Evolutionary conservation across 2,797 vertebrate genomes (phyloP).

Genomic region (Glossophaga mutica): DNA sequence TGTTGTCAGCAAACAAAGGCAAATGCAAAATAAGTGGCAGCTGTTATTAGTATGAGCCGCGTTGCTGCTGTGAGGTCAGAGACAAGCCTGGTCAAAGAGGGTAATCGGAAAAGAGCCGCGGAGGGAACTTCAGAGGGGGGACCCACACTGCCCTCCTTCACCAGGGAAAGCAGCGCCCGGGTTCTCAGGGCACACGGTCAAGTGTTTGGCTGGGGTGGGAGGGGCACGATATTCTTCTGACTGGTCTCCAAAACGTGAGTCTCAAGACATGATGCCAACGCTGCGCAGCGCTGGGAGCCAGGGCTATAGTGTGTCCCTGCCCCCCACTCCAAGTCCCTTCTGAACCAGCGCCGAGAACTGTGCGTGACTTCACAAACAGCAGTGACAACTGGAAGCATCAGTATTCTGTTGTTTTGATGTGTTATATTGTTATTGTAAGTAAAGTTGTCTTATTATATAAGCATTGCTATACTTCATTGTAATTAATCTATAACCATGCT

Average conservation of each 20-base stretch:
- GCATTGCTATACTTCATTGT: neutral
- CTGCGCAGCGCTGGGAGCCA: neutral
- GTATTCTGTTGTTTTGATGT: neutral
- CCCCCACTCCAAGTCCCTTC: neutral
- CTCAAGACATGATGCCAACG: neutral
- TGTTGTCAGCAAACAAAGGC: neutral
- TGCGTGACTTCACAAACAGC: neutral
- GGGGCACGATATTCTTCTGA: neutral
- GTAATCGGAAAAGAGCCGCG: neutral
- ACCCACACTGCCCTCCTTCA: neutral
- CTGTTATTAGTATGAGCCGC: neutral
- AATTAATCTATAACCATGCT: neutral
- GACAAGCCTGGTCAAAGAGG: neutral
- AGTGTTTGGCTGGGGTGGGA: neutral
- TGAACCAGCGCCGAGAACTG: neutral
- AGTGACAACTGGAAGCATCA: neutral
- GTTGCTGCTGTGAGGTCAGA: neutral
- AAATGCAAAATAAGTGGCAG: neutral
- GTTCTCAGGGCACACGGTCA: neutral
- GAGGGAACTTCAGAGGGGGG: neutral
- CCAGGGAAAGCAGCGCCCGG: neutral
- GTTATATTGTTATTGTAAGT: neutral
- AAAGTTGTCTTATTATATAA: neutral
- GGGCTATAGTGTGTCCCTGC: neutral
- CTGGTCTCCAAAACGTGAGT: neutral